Conservation (phyloP, 2,113 vertebrate species). For the Motacilla tschutschensis region DNA sequence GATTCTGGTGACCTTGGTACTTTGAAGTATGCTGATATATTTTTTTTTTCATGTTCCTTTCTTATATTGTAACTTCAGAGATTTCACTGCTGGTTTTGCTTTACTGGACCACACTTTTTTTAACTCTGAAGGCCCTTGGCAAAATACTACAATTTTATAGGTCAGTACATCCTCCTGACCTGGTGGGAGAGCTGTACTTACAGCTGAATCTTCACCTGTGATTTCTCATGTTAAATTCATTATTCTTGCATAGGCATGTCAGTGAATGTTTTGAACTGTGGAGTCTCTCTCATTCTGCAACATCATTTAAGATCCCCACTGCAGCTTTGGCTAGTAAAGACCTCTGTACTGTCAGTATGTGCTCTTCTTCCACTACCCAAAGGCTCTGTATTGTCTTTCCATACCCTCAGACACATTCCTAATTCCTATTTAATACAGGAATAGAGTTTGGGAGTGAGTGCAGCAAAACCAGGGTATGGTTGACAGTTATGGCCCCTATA, state of each 20-base stretch:
- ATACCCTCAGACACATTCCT: neutral
- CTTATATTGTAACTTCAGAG: neutral
- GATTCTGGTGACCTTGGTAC: neutral
- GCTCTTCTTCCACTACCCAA: neutral
- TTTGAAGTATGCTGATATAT: neutral
- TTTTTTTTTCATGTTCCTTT: neutral
- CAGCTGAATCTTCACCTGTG: neutral
- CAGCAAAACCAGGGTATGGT: neutral
- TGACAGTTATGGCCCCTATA: slow-evolving; percentile 13
- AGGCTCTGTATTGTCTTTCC: neutral
- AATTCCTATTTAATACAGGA: slow-evolving; percentile 11
- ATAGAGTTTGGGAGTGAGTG: neutral
- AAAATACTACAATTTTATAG: neutral
- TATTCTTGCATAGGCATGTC: neutral
- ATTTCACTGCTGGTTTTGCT: neutral
- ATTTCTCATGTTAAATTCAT: neutral
- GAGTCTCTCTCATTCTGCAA: neutral
- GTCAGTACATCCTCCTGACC: neutral
- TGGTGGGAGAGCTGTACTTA: neutral
- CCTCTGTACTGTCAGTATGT: neutral
- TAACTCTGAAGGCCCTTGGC: neutral
- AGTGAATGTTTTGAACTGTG: neutral
- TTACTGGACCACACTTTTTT: neutral
- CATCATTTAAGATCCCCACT: neutral
- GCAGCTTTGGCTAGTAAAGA: neutral